phyloP scores from a whole-genome alignment of 2,888 invertebrate genomes.

The Caenorhabditis macrosperma region DNA sequence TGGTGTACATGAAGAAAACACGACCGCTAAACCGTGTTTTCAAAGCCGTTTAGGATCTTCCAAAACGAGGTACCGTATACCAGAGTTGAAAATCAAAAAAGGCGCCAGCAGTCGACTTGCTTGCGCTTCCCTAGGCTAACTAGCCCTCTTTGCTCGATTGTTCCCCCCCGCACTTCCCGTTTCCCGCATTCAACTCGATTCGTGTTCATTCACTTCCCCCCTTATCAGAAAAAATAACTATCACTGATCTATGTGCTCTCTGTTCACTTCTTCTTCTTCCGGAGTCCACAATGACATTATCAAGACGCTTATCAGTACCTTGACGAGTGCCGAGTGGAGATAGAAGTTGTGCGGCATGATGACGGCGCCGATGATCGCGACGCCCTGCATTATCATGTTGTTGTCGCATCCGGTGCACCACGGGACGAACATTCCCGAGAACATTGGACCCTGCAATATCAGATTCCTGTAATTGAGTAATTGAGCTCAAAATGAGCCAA shows the following conservation, averaged over 20 bases:
- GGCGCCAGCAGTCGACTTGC: too few relatives aligned
- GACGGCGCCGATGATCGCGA: conserved; percentile 88
- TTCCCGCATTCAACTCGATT: too few relatives aligned
- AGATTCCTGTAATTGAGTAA: too few relatives aligned
- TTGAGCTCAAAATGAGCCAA: too few relatives aligned
- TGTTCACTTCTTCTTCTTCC: background rate
- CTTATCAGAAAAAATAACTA: background rate
- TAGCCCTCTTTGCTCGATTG: too few relatives aligned
- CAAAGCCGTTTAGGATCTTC: too few relatives aligned
- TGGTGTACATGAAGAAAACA: too few relatives aligned
- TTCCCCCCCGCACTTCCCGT: too few relatives aligned
- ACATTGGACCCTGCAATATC: conserved; percentile 84
- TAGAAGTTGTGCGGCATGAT: conserved; percentile 95
- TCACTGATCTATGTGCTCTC: background rate
- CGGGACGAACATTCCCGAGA: conserved; percentile 88
- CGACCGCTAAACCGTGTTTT: too few relatives aligned
- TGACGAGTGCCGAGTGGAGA: conserved; percentile 91
- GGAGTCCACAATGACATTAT: background rate
- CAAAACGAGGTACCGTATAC: too few relatives aligned
- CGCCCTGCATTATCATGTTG: conserved; percentile 83
- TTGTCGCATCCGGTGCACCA: conserved; percentile 87
- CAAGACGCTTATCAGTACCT: conserved; percentile 83
- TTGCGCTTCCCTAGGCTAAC: too few relatives aligned
- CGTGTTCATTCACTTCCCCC: background rate
- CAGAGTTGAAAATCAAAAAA: too few relatives aligned